A percentile compares a stretch with the other conserved stretches of the same genome.
Conservation (phyloP, 2,113 vertebrate genomes). For the Butorides virescens region DNA sequence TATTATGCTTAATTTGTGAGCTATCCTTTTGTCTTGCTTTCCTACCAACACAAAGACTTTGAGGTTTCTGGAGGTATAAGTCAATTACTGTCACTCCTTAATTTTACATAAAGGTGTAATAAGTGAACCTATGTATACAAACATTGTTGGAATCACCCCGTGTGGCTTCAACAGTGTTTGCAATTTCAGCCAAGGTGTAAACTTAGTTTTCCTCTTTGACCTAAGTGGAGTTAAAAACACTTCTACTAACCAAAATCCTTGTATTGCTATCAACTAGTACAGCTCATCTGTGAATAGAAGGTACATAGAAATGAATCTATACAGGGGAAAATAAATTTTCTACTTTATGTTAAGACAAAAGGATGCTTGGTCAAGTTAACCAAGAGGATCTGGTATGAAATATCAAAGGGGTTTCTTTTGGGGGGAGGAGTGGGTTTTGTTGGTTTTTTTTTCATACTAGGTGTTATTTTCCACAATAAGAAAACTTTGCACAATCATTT, state of each 20-base stretch:
- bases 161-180: not conserved
- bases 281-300: not conserved
- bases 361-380: not conserved
- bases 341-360: not conserved
- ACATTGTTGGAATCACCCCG: not conserved
- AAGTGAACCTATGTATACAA: not conserved
- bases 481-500: not conserved
- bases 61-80: not conserved
- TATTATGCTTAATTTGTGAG: not conserved
- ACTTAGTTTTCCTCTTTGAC: not conserved
- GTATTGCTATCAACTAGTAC: not conserved
- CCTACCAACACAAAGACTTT: not conserved
- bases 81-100: not conserved
- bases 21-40: not conserved
- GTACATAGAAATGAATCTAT: not conserved
- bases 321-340: not conserved
- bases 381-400: not conserved
- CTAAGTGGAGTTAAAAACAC: not conserved
- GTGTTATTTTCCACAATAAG: not conserved
- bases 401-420: accelerated
- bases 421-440: accelerated
- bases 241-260: not conserved
- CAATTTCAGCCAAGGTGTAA: not conserved
- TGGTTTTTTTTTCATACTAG: not conserved
- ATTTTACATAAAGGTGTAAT: not conserved